Base-by-base conservation (phyloP, 2,113 vertebrate species). In the Polyodon spathula region DNA sequence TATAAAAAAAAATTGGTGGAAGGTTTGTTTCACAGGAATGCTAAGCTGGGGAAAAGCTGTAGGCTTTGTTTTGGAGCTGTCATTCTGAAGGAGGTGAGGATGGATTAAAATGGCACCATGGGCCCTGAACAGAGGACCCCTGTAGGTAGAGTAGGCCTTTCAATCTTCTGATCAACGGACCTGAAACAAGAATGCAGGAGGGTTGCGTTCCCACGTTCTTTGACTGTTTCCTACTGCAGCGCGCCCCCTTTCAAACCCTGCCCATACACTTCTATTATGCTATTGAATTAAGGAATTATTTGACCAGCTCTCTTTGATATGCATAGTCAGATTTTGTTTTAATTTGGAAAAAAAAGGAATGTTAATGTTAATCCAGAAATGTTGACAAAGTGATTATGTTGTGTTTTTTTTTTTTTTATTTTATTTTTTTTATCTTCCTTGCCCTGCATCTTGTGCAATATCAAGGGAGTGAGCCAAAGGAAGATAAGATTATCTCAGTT, bases 101-200 rank as follows among this genome's bases (percentile, higher is more conserved):
- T 76, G 82, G 87, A 89, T 89, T 88, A 88, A 80, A 81, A 82
- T 83, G 80, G 80, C 84, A 84, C 82, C 77, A 73, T 74, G 79
- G 77, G 82, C 71, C 70, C 66, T 69, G 80, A 86, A 88, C 84
- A 81, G 82, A 84, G 79, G 75, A 88, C 81, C 84, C 77, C 78
- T 84, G 87, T 84, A 87, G 81, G 86, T 86, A 88, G 81, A 89
- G 81, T 84, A 80, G 75, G 71, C 77, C 80, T 82, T 80, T 77
- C 83, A 79, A 76, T 80, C 82, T 82, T 90, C 87, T 89, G 88
- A 90, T 89, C 88, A 86, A 83, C 78, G 66, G 85, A 91, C 83
- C 87, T 85, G 82, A 90, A 92, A 90, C 84, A 80, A 82, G 86
- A 84, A 85, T 84, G 81, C 77, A 73, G 81, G 82, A 80, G 80